These are phyloP conservation scores for Varroa destructor DNA, from an alignment of 1,140 invertebrate species.

Conservation along the genomic window DNA sequence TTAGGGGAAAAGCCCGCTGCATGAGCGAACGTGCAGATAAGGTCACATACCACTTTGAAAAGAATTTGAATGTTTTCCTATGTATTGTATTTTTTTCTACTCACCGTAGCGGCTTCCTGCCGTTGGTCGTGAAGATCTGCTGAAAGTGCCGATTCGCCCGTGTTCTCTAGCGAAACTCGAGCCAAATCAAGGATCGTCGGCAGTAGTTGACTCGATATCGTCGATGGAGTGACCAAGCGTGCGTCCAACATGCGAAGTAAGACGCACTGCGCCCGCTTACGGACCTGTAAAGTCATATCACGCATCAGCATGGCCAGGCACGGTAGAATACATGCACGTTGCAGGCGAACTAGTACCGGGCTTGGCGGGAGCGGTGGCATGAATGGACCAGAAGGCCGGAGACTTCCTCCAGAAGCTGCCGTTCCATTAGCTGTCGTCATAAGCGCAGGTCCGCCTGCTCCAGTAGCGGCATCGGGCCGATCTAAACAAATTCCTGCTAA, in stretches of 20 bases:
- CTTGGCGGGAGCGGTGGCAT: background rate
- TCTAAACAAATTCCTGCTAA: background rate
- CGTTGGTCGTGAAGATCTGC: slow-evolving; percentile 41
- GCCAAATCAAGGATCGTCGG: slow-evolving; percentile 40
- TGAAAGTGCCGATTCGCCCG: slow-evolving; percentile 10
- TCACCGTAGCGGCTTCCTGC: slow-evolving; percentile 41
- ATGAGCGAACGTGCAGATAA: too few relatives aligned
- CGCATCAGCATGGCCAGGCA: slow-evolving; percentile 7
- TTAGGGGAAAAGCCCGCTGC: too few relatives aligned
- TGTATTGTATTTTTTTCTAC: slow-evolving; percentile 28
- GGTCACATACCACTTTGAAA: too few relatives aligned
- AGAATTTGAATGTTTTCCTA: slow-evolving; percentile 26
- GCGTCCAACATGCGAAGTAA: slow-evolving; percentile 39
- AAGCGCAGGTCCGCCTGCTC: too few relatives aligned
- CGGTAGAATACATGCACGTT: slow-evolving; percentile 14
- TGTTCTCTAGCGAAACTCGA: slow-evolving; percentile 30
- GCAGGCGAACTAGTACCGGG: slow-evolving; percentile 15
- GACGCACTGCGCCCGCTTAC: slow-evolving; percentile 42
- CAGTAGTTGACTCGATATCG: slow-evolving; percentile 40
- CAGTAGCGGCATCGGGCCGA: background rate
- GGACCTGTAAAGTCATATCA: slow-evolving; percentile 37
- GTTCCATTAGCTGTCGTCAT: too few relatives aligned
- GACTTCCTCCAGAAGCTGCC: background rate
- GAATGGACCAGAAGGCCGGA: background rate
- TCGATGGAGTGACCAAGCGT: slow-evolving; percentile 38